These are phyloP conservation scores for Pithys albifrons DNA, from an alignment of 2,113 vertebrate species.

Conservation along the genomic window DNA sequence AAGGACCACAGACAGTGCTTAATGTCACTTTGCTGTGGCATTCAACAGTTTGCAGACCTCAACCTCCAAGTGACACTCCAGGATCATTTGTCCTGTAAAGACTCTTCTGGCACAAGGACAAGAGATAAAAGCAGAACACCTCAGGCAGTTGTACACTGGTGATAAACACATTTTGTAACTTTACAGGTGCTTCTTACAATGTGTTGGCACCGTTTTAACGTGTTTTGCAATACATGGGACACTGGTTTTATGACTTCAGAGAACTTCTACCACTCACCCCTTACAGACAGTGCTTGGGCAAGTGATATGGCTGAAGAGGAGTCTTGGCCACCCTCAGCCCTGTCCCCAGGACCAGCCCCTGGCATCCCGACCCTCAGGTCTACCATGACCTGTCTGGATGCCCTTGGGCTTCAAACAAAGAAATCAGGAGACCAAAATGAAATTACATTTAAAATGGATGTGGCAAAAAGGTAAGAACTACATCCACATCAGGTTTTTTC, in stretches of 20 bases:
- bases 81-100: not conserved
- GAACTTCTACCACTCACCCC: not conserved
- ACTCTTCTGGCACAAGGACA: not conserved
- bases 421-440: not conserved
- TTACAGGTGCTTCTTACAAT: not conserved
- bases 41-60: not conserved
- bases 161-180: not conserved
- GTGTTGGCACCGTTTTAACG: rapidly evolving
- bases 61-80: not conserved
- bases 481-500: not conserved
- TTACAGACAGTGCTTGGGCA: not conserved
- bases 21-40: not conserved
- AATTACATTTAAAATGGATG: not conserved
- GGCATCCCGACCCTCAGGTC: not conserved
- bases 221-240: not conserved
- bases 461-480: not conserved
- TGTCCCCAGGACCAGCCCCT: not conserved
- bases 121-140: not conserved
- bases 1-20: not conserved
- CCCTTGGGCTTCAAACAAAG: not conserved
- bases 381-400: not conserved
- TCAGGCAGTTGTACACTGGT: not conserved
- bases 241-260: not conserved
- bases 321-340: not conserved
- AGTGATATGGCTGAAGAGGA: not conserved